phyloP scores from a whole-genome alignment of 2,888 invertebrate species.

The Tetranychus piercei region DNA sequence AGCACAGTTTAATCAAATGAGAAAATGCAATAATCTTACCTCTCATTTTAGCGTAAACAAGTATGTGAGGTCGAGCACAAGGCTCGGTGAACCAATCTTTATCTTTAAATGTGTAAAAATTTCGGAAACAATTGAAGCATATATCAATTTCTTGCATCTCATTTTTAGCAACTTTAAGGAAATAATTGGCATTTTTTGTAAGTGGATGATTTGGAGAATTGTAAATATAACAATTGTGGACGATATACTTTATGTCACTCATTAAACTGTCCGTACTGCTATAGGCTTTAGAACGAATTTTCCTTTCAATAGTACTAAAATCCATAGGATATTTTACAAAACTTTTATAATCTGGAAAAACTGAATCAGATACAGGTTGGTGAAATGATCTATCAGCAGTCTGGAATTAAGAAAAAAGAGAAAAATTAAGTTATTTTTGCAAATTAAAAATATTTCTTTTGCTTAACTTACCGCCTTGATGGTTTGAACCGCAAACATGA shows the following conservation, averaged over 20 bases:
- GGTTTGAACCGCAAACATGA: slow-evolving; percentile 56
- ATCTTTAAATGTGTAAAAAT: slow-evolving; percentile 43
- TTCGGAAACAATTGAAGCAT: slow-evolving; percentile 75
- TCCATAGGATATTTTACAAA: slow-evolving; percentile 76
- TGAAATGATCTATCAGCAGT: slow-evolving; percentile 41
- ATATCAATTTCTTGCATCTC: slow-evolving; percentile 82
- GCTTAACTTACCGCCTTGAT: slow-evolving; percentile 40
- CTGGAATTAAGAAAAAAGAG: neutral
- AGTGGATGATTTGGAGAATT: slow-evolving; percentile 66
- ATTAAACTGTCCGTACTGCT: slow-evolving; percentile 73
- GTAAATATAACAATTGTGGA: slow-evolving; percentile 76
- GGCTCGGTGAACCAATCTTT: slow-evolving; percentile 74
- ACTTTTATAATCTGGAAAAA: slow-evolving; percentile 56
- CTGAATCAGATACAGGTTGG: slow-evolving; percentile 49
- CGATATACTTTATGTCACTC: slow-evolving; percentile 77
- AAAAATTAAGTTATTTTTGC: neutral
- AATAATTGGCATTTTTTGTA: slow-evolving; percentile 52
- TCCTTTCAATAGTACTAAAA: slow-evolving; percentile 49
- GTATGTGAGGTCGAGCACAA: slow-evolving; percentile 43
- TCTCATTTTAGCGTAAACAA: slow-evolving; percentile 10
- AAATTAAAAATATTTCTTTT: neutral
- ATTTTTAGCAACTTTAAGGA: slow-evolving; percentile 64
- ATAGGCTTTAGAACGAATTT: slow-evolving; percentile 54
- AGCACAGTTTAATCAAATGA: neutral
- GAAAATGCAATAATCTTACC: slow-evolving; percentile 1